Evolutionary conservation across 2,113 vertebrate genomes (phyloP), one percentile per base, ranked within the genome.

Genomic region (Casuarius casuarius): DNA sequence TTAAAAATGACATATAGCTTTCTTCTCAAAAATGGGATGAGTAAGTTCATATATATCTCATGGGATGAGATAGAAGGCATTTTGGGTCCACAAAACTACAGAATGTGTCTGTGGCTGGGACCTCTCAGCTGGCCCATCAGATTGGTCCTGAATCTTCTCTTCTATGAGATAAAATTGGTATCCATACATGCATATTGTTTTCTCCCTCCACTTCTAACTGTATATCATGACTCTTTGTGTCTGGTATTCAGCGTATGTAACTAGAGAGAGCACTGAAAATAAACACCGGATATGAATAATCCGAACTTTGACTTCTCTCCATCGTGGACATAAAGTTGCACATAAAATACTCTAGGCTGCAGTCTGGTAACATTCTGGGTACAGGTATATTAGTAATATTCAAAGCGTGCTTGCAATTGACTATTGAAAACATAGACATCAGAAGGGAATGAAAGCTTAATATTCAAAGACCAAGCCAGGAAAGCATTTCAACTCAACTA

Each of bases 111-210:
- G 66, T 67, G 58, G 7, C 62, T 92, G 44, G 12, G n/a, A 84
- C 29, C 25, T 81, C 10, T 33, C 68, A 54, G 31, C 21, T 71
- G 90, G 25, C 26, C 70, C 56, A 0, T 26, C 51, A 73, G 33
- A 40, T 74, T 84, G 83, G 22, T 84, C n/a, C 28, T 75, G 38
- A 76, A 93, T 48, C 21, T 4, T 73, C 35, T 66, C 44, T 63
- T 61, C 68, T 77, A 2, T 67, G 31, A 84, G 10, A 35, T 38
- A 74, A 56, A 77, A 90, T 51, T 11, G 77, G 42, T 35, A 90
- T 72, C 38, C n/a, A 86, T 21, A 74, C 48, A 84, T 0, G 0
- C 13, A 8, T 35, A 52, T 23, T 6, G 6, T 42, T 81, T 59
- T 63, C 42, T 81, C 42, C 42, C 46, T 87, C 84, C 63, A 35